phyloP scores from a whole-genome alignment of 2,888 invertebrate genomes.

The Exephanes ischioxanthus region DNA sequence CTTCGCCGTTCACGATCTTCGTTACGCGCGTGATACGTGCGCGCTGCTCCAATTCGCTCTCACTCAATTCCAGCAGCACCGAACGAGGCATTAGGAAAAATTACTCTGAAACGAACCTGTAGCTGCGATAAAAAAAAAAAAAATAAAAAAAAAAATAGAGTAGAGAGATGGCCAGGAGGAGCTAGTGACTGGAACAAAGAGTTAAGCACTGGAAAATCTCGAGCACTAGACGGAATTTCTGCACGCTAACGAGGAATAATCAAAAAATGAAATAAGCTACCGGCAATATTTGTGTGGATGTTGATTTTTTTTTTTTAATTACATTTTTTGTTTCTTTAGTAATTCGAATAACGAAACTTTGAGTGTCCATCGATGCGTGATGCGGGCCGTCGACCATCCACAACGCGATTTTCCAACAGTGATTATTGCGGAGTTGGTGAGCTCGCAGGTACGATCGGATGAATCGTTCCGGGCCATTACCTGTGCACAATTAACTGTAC shows the following conservation, averaged over 20 bases:
- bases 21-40: slow-evolving; percentile 52
- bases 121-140: background rate
- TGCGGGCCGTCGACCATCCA: slow-evolving; percentile 37
- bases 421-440: slow-evolving; percentile 51
- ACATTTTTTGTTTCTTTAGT: slow-evolving; percentile 5
- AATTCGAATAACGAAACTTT: slow-evolving; percentile 43
- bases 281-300: background rate
- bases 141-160: slow-evolving; percentile 6
- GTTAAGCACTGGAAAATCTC: slow-evolving; percentile 64
- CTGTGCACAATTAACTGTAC: slow-evolving; percentile 62
- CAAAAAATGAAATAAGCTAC: background rate
- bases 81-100: slow-evolving; percentile 36
- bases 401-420: slow-evolving; percentile 33
- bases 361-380: slow-evolving; percentile 38
- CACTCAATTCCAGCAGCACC: slow-evolving; percentile 40
- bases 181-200: slow-evolving; percentile 46
- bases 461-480: slow-evolving; percentile 65
- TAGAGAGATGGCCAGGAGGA: slow-evolving; percentile 18
- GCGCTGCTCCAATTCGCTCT: slow-evolving; percentile 66
- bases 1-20: slow-evolving; percentile 30
- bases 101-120: slow-evolving; percentile 1
- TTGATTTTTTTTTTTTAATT: background rate
- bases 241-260: background rate
- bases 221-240: slow-evolving; percentile 49
- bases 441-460: slow-evolving; percentile 43